A percentile compares a stretch with the other conserved stretches of the same genome.
Conservation (phyloP, 2,888 invertebrate species). For the Unio pictorum region DNA sequence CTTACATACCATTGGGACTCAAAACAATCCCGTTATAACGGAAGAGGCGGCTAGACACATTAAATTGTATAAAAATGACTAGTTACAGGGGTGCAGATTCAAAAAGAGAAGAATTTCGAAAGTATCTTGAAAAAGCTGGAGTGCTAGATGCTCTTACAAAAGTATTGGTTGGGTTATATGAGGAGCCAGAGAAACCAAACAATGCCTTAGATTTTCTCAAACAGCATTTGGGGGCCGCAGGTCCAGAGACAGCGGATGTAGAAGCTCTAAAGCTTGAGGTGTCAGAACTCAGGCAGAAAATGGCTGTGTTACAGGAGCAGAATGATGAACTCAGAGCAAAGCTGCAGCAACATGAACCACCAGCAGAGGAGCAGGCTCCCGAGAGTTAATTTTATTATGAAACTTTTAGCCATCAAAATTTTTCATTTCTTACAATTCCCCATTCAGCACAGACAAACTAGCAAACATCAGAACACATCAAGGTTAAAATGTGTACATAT, state of each 20-base stretch:
- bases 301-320: slow-evolving; percentile 67
- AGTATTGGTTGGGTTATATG: slow-evolving; percentile 86
- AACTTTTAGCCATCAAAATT: no score
- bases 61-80: slow-evolving; percentile 32
- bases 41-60: background rate
- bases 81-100: slow-evolving; percentile 76
- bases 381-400: slow-evolving; percentile 28
- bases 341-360: slow-evolving; percentile 50
- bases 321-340: slow-evolving; percentile 66
- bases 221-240: slow-evolving; percentile 67
- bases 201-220: slow-evolving; percentile 81
- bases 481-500: no score
- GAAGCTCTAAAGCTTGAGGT: slow-evolving; percentile 70
- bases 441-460: no score
- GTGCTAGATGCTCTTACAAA: slow-evolving; percentile 91
- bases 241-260: slow-evolving; percentile 71
- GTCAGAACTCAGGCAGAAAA: slow-evolving; percentile 66
- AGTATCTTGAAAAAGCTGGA: slow-evolving; percentile 89
- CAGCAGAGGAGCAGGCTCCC: slow-evolving; percentile 41
- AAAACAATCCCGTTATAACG: background rate
- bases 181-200: slow-evolving; percentile 87
- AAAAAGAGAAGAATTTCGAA: slow-evolving; percentile 89
- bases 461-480: no score
- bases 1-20: background rate
- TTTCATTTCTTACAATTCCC: no score